phyloP scores from a whole-genome alignment of 1,140 invertebrate genomes.

The Akabosia matsudoensis region DNA sequence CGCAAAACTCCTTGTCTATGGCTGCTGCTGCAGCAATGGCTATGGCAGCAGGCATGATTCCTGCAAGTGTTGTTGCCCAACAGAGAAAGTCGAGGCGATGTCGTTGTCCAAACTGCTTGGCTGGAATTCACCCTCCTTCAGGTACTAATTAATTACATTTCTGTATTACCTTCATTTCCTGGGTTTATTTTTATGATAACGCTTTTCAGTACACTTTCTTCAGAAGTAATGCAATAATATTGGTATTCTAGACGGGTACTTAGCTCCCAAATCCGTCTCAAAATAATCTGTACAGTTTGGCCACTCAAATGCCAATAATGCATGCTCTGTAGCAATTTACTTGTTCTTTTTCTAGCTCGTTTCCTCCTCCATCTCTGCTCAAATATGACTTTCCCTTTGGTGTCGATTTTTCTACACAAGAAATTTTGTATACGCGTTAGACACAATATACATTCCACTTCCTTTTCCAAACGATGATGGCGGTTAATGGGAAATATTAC shows the following conservation, averaged over 20 bases:
- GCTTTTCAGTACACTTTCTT: background rate
- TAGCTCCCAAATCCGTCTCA: background rate
- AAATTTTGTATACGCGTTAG: no score
- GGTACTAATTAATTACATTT: slow-evolving; percentile 32
- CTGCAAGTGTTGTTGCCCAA: slow-evolving; percentile 20
- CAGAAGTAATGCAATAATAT: background rate
- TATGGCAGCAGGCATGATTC: slow-evolving; percentile 29
- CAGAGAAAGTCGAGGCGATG: slow-evolving; percentile 46
- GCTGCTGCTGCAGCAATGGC: slow-evolving; percentile 9
- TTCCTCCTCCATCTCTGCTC: background rate
- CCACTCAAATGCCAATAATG: no score
- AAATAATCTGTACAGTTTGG: background rate
- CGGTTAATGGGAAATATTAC: no score
- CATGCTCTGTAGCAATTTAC: background rate
- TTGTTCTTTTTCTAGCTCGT: background rate
- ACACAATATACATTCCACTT: no score
- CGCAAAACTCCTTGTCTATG: slow-evolving; percentile 20
- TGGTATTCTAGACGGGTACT: background rate
- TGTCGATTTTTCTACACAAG: no score
- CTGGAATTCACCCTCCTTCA: slow-evolving; percentile 37
- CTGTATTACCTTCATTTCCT: slow-evolving; percentile 19
- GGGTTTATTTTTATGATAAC: background rate
- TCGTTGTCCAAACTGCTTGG: slow-evolving; percentile 46
- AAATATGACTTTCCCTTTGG: background rate
- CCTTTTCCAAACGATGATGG: background rate